These are phyloP conservation scores for Notospermus geniculatus DNA, from an alignment of 1,140 invertebrate species.

Conservation along the genomic window DNA sequence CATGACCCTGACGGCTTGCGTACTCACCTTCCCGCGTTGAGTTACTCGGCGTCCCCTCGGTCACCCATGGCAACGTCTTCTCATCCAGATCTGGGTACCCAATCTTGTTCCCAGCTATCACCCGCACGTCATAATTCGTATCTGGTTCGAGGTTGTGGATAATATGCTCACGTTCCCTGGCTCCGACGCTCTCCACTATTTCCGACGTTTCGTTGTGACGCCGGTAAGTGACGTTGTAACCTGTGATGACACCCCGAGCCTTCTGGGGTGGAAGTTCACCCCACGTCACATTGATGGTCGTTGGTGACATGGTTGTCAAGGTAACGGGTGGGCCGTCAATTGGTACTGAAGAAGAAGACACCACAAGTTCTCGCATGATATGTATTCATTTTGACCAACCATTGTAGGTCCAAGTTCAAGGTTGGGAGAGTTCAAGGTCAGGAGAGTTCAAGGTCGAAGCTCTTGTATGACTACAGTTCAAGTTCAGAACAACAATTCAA, in stretches of 20 bases:
- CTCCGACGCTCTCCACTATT: neutral
- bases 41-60: conserved; percentile 59
- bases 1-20: no score
- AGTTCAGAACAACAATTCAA: no score
- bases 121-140: conserved; percentile 62
- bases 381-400: no score
- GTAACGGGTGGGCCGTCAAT: conserved; percentile 61
- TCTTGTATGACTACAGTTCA: no score
- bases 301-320: conserved; percentile 58
- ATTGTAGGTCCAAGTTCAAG: no score
- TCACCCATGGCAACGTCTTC: conserved; percentile 59
- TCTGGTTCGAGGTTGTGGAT: conserved; percentile 59
- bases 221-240: conserved; percentile 67
- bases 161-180: no score
- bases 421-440: no score
- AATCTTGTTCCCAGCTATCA: conserved; percentile 58
- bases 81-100: conserved; percentile 55
- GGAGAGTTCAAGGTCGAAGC: no score
- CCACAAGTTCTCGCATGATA: no score
- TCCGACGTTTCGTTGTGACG: conserved; percentile 50
- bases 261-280: conserved; percentile 59
- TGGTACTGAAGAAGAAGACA: conserved; percentile 58
- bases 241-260: conserved; percentile 62
- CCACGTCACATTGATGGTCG: conserved; percentile 63
- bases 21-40: no score